phyloP scores from a whole-genome alignment of 1,140 invertebrate species.

The Trichonephila clavipes region DNA sequence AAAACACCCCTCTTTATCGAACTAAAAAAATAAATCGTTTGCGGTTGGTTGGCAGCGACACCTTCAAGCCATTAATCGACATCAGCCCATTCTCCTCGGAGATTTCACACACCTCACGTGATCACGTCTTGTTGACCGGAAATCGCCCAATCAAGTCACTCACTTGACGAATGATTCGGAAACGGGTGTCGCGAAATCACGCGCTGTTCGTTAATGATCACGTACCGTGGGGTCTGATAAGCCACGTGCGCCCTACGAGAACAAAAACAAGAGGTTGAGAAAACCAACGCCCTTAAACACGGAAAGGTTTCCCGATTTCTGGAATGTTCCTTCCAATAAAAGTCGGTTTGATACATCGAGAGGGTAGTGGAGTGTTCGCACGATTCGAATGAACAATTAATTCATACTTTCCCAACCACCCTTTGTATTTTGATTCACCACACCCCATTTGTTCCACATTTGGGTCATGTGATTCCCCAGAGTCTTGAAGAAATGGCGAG shows the following conservation, averaged over 20 bases:
- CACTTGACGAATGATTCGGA: not conserved
- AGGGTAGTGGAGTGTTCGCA: not conserved
- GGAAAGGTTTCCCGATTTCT: not conserved
- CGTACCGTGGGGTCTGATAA: not conserved
- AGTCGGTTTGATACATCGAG: not conserved
- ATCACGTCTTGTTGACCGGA: not conserved
- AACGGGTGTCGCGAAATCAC: not conserved
- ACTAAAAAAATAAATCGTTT: too few species aligned
- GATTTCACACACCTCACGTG: not conserved
- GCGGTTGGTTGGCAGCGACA: too few species aligned
- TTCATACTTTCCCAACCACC: not conserved
- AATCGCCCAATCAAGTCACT: not conserved
- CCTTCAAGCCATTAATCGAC: too few species aligned
- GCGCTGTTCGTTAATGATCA: not conserved
- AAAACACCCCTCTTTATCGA: too few species aligned
- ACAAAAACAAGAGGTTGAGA: not conserved
- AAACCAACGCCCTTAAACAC: slow-evolving; percentile 13
- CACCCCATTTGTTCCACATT: slow-evolving; percentile 22
- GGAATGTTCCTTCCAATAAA: not conserved
- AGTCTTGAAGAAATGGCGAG: not conserved
- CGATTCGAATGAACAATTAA: not conserved
- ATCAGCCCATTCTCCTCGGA: not conserved
- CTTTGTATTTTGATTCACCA: not conserved
- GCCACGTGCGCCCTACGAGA: not conserved
- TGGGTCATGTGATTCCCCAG: not conserved